Base-by-base conservation (phyloP, 2,888 invertebrate species). In the Pimpla rufipes region DNA sequence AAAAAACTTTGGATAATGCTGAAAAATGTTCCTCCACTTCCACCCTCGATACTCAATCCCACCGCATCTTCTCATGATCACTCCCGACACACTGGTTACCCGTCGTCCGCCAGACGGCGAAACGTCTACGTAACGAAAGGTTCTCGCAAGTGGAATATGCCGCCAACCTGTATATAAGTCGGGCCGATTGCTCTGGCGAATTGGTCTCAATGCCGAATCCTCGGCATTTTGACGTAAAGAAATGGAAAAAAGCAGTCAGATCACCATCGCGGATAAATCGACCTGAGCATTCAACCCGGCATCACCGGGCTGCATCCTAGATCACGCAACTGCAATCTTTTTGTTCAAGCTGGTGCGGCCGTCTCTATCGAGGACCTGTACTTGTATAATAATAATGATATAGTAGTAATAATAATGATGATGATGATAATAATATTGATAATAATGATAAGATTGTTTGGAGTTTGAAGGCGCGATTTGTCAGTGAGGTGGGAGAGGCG, bases 401-500 rank as follows among this genome's bases (percentile, higher is more conserved):
- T n/a, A n/a, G n/a, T n/a, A 29, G 29, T 29, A 3, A 29, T 29
- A 2, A 29, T 29, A 29, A 29, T 29, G 5, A 35, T 70, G 40
- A 37, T 29, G 2, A 29, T 29, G 3, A 29, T 29, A 29, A 29
- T 29, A 29, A 35, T 70, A 29, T 2, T 29, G 2, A 29, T 29
- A 2, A 29, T 29, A 29, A 29, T 29, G 5, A 35, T 70, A 55
- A 37, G 7, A 40, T 2, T 55, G 8, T 55, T 52, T 40, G 68
- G 3, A 37, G 10, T 23, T 70, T 29, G 37, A 21, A 37, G 37
- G 13, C 55, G 55, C 52, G 55, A 52, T 52, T 29, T 29, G 29
- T 29, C 52, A 7, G 59, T 23, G 55, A 55, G 57, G 35, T 59
- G 35, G 11, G 68, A 45, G 52, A 55, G 47, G 50, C 67, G 50